These are phyloP conservation scores for Irena cyanogastra DNA, from an alignment of 2,113 vertebrate species.

Conservation along the genomic window DNA sequence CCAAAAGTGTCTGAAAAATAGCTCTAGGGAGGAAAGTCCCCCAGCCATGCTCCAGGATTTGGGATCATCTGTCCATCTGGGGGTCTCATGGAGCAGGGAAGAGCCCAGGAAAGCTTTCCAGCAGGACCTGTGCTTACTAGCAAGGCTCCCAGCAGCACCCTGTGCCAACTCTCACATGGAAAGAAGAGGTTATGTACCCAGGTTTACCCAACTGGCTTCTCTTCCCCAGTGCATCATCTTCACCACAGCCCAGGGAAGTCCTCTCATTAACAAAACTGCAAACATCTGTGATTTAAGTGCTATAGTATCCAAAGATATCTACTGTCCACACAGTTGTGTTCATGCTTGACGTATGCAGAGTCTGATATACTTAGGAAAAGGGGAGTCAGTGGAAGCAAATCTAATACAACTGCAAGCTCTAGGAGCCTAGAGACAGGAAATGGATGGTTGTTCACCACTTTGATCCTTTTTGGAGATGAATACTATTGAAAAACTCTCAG, in stretches of 20 bases:
- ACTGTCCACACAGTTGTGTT: not conserved
- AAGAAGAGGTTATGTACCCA: not conserved
- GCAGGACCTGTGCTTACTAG: rapidly evolving
- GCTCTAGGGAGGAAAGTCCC: not conserved
- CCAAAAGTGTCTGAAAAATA: not conserved
- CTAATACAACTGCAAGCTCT: not conserved
- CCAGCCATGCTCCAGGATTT: not conserved
- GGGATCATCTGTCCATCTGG: not conserved
- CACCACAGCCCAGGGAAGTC: not conserved
- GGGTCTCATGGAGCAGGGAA: not conserved
- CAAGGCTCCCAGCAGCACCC: not conserved
- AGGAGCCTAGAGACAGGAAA: not conserved
- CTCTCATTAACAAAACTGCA: not conserved
- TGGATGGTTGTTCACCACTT: not conserved
- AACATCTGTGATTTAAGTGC: not conserved
- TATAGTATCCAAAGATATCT: not conserved
- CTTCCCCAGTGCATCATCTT: not conserved
- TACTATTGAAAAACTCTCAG: not conserved
- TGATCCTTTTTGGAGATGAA: not conserved
- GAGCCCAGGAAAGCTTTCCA: not conserved
- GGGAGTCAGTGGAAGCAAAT: not conserved
- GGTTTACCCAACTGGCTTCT: not conserved
- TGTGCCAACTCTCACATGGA: rapidly evolving
- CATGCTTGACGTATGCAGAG: not conserved
- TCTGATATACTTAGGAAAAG: not conserved